Conservation (phyloP, 2,113 vertebrate genomes). For the Jaculus jaculus region DNA sequence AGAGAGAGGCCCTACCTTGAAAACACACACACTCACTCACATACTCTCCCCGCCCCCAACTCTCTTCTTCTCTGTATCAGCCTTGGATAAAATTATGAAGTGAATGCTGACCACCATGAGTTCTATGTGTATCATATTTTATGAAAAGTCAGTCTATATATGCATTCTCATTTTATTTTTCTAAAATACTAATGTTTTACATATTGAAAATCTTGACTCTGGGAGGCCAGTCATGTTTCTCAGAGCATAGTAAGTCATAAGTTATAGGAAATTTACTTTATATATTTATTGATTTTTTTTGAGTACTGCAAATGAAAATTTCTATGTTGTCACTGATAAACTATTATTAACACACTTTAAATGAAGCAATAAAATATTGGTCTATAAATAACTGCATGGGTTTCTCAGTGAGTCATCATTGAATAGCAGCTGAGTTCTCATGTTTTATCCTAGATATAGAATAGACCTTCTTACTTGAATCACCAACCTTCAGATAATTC, state of each 20-base stretch:
- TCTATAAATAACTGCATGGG: background rate
- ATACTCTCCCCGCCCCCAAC: too few relatives aligned
- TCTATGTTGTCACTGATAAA: background rate
- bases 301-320: constrained; percentile 20
- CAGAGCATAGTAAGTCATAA: background rate
- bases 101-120: background rate
- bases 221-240: background rate
- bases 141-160: background rate
- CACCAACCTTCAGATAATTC: constrained; percentile 20
- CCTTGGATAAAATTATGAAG: constrained; percentile 8
- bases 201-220: constrained; percentile 19
- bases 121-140: constrained; percentile 26
- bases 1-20: too few relatives aligned
- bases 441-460: constrained; percentile 6
- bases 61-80: background rate
- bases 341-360: background rate
- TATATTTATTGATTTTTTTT: constrained; percentile 33
- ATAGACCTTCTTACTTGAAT: constrained; percentile 44
- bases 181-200: background rate
- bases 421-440: constrained; percentile 2
- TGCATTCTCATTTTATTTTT: constrained; percentile 21
- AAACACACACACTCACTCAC: too few relatives aligned
- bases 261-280: background rate
- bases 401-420: background rate
- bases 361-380: constrained; percentile 31